Evolutionary conservation across 2,113 vertebrate genomes (phyloP), one percentile per base, ranked within the genome.

Genomic region (Prietella phreatophila): DNA sequence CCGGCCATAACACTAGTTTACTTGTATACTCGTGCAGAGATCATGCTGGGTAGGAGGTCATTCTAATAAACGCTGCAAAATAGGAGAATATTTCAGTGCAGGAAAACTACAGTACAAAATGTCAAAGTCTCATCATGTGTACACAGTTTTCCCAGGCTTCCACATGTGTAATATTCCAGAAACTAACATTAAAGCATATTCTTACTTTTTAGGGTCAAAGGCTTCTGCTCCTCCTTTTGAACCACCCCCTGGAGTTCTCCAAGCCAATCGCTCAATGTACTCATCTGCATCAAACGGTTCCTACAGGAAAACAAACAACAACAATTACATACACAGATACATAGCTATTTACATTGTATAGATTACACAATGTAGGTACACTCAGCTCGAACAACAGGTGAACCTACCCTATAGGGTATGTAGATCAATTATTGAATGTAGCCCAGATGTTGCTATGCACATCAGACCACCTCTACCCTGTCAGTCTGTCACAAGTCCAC

Each of bases 211-310:
- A 0, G 98, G 98, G 94, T 99, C 98, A 92, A 99, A 99, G 75
- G 96, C 96, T 94, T 99, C 98, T 63, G 96, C 94, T 91, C 98
- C 97, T 93, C 97, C 97, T 96, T 97, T 97, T 89, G 98, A 99
- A 84, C 98, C 98, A 93, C 98, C 98, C 91, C 98, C 98, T 17
- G 98, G 98, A 87, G 97, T 99, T 94, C 98, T 97, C 98, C 98
- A 99, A 25, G 98, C 98, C 92, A 99, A 94, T 85, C 98, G 96
- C 90, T 99, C 98, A 89, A 99, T 99, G 93, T 99, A 99, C 91
- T 99, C 98, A 96, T 99, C 98, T 71, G 98, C 98, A 95, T 98
- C 98, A 94, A 99, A 99, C 79, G 98, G 98, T 92, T 99, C 98
- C 98, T 99, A 86, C 0, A 20, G n/a, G 91, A 85, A 36, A 61